Base-by-base conservation (phyloP, 2,888 invertebrate species). In the Eupithecia inturbata region DNA sequence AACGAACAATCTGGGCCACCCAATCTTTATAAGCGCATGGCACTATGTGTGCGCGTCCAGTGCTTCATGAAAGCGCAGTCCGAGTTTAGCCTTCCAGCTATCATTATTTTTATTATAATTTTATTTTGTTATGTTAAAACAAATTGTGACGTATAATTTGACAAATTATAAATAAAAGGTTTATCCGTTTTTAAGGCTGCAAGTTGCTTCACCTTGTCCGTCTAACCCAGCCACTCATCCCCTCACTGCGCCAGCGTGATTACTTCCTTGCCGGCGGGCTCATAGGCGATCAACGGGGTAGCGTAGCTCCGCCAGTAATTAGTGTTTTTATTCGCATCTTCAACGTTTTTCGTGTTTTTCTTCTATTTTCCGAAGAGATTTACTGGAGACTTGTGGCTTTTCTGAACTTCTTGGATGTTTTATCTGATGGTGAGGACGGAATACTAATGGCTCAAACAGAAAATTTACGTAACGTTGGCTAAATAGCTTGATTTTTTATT, bases 241-340 rank as follows among this genome's bases (percentile, higher is more conserved):
- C 10, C 19, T 9, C 19, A 57, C 76, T 76, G 76, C 71, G 41
- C 6, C 26, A 22, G 14, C 71, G 79, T 79, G 77, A 80, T 80
- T 80, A 75, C 73, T 75, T 77, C 71, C 77, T 68, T 67, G 70
- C 70, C 70, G 71, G 57, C 71, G 70, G 73, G 73, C 74, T 74
- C 74, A 77, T 77, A 74, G 74, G 22, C 74, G 74, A 76, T 73
- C 76, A 73, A 73, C 73, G 76, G 76, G 76, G 76, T 77, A 74
- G 71, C 71, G 76, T 77, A 74, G 71, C 71, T 74, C 70, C 72
- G 36, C 71, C 45, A 66, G 74, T 70, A 77, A 77, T 77, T 77
- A 77, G 70, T 28, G 70, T 68, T 74, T 77, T 72, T 77, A 77
- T 70, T 70, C 22, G 41, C 45, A 67, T 67, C 62, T 71, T 36